Conservation (phyloP, 2,888 invertebrate species). For the Lithophane semibrunnea region DNA sequence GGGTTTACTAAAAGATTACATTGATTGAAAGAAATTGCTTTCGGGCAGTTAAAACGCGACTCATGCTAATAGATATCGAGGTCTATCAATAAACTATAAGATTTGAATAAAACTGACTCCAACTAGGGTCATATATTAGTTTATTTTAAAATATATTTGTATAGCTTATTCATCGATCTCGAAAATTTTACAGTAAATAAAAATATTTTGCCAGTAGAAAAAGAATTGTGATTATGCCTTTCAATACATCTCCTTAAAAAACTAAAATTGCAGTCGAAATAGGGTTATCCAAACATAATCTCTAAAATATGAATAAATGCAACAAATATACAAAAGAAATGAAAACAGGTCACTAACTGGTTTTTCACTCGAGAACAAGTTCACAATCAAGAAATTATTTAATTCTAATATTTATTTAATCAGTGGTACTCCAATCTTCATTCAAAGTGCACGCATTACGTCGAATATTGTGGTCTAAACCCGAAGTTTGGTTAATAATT, state of each 20-base stretch:
- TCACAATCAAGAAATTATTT: conserved; percentile 63
- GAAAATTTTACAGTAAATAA: conserved; percentile 50
- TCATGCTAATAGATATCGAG: conserved; percentile 37
- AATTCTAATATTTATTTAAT: conserved; percentile 54
- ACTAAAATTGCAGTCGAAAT: conserved; percentile 77
- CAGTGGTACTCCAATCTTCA: conserved; percentile 37
- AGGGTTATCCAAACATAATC: conserved; percentile 58
- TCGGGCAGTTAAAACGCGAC: conserved; percentile 66
- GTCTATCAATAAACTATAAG: conserved; percentile 53
- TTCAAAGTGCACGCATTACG: conserved; percentile 9
- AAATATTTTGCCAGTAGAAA: conserved; percentile 64
- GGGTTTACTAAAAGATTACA: neutral
- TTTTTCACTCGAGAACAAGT: conserved; percentile 70
- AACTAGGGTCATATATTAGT: neutral
- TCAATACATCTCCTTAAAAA: conserved; percentile 68
- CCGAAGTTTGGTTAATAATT: conserved; percentile 15
- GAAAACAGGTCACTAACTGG: conserved; percentile 70
- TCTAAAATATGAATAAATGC: conserved; percentile 84
- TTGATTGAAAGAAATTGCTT: conserved; percentile 31
- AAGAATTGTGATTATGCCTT: conserved; percentile 68
- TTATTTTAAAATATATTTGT: conserved; percentile 23
- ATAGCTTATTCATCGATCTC: conserved; percentile 49
- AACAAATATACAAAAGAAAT: conserved; percentile 85
- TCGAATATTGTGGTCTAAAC: conserved; percentile 5
- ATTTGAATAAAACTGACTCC: conserved; percentile 38